phyloP scores from a whole-genome alignment of 2,888 invertebrate species.

The Scaptomyza tumidula region DNA sequence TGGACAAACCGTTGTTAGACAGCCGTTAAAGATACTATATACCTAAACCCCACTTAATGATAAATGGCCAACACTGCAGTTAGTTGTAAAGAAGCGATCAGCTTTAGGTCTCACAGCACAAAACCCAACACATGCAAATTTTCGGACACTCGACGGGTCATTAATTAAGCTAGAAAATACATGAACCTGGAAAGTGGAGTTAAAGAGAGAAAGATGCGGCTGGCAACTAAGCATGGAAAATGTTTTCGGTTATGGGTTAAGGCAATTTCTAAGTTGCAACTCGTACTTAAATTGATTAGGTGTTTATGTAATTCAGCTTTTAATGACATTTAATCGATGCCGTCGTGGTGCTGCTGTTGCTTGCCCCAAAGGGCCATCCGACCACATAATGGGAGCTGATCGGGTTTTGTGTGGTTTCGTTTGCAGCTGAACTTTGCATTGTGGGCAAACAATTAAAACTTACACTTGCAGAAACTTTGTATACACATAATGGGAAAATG shows the following conservation, averaged over 20 bases:
- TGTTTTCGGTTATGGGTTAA: slow-evolving; percentile 11
- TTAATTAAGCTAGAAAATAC: slow-evolving; percentile 67
- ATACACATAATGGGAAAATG: neutral
- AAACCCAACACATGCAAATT: slow-evolving; percentile 64
- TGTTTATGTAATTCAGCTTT: slow-evolving; percentile 70
- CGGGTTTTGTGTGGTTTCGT: slow-evolving; percentile 1
- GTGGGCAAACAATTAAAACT: slow-evolving; percentile 59
- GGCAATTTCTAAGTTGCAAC: slow-evolving; percentile 39
- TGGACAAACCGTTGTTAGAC: slow-evolving; percentile 40
- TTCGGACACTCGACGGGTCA: slow-evolving; percentile 59
- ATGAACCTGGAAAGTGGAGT: neutral
- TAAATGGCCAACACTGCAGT: slow-evolving; percentile 61
- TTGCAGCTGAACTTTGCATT: slow-evolving; percentile 12
- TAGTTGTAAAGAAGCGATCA: slow-evolving; percentile 51
- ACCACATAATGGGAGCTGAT: slow-evolving; percentile 44
- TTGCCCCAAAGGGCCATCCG: slow-evolving; percentile 43
- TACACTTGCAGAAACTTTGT: slow-evolving; percentile 5
- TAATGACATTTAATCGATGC: slow-evolving; percentile 73
- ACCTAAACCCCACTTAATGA: slow-evolving; percentile 44
- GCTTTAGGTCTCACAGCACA: slow-evolving; percentile 23
- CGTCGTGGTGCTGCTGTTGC: slow-evolving; percentile 25
- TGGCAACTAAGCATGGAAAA: slow-evolving; percentile 16
- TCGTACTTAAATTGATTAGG: slow-evolving; percentile 64
- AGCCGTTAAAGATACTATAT: slow-evolving; percentile 18
- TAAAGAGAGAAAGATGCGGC: neutral